Conservation (phyloP, 2,113 vertebrate species). For the Chrysochloris asiatica region DNA sequence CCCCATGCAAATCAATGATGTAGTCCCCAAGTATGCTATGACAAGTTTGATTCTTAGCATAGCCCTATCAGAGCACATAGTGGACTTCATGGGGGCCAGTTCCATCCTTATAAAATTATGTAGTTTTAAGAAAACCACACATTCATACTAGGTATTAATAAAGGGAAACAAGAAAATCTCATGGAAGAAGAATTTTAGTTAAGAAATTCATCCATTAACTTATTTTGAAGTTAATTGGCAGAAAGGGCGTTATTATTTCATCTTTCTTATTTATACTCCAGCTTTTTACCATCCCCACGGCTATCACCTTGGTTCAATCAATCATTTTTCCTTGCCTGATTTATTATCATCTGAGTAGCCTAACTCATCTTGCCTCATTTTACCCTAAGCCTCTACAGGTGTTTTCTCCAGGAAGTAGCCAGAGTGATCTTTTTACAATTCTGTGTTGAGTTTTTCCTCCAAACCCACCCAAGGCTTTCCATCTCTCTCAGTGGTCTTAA, state of each 20-base stretch:
- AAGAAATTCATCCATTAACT: too few species aligned
- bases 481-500: slow-evolving; percentile 28
- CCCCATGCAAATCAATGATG: background rate
- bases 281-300: too few species aligned
- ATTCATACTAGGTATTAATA: slow-evolving; percentile 4
- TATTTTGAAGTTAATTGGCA: too few species aligned
- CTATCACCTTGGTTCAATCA: background rate
- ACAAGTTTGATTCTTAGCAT: background rate
- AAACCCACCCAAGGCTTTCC: background rate
- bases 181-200: too few species aligned
- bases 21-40: background rate
- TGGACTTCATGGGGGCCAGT: background rate
- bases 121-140: background rate
- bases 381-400: background rate
- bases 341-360: background rate
- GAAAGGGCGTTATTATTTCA: too few species aligned
- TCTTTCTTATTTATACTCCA: too few species aligned
- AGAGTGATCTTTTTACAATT: background rate
- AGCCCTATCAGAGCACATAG: background rate
- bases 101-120: background rate
- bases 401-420: background rate
- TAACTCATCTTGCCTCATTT: background rate
- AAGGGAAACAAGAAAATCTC: background rate
- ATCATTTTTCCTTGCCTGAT: background rate
- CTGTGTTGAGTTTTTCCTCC: slow-evolving; percentile 14